These are phyloP conservation scores for Astyanax mexicanus DNA, from an alignment of 2,797 vertebrate species.

Conservation along the genomic window DNA sequence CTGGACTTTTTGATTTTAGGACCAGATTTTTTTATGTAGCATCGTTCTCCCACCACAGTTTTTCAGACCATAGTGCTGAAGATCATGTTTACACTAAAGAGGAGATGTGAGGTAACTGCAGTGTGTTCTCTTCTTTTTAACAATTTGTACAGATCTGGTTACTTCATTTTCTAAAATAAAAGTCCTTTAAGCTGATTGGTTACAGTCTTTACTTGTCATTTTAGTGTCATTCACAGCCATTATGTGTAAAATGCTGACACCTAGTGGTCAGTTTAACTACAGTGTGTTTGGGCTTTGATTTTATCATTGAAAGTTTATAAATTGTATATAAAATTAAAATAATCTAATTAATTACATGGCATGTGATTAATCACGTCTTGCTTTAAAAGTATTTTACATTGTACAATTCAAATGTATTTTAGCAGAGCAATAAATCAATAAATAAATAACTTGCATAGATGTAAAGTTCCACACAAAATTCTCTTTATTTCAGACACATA, in stretches of 20 bases:
- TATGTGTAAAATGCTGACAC: constrained; percentile 9
- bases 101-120: not conserved
- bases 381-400: no score
- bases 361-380: no score
- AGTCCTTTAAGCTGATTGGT: not conserved
- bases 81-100: constrained; percentile 28
- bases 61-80: not conserved
- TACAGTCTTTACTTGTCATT: not conserved
- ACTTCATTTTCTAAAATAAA: not conserved
- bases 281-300: not conserved
- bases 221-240: no score
- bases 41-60: not conserved
- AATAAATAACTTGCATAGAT: no score
- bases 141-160: not conserved
- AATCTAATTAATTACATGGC: no score
- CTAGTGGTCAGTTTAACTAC: constrained; percentile 15
- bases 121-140: not conserved
- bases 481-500: no score
- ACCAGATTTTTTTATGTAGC: constrained; percentile 4
- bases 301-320: not conserved
- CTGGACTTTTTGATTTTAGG: not conserved
- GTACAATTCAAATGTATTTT: no score
- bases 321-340: no score
- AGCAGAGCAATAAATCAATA: no score
- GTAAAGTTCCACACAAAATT: no score